Evolutionary conservation across 35 echinoderm and acorn worm species (phyloP), one percentile per base, ranked within the genome.

Genomic region (Strongylocentrotus purpuratus): DNA sequence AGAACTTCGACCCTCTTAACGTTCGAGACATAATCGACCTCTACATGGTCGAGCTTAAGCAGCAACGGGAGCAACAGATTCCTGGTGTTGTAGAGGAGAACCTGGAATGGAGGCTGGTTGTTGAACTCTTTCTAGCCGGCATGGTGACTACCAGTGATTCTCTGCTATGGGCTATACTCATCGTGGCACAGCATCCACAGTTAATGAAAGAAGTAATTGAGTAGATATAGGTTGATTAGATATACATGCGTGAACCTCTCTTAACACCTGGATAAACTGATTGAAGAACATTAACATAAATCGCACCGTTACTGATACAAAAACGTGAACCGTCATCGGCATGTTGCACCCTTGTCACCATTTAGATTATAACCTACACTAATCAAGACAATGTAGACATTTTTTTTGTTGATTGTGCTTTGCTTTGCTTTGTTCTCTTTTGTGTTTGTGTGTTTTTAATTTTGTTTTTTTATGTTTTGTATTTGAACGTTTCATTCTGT

Each of bases 21-120:
- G 31, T 96, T 25, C 31, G 45, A 22, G 95, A 96, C 33, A 86
- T 94, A 4, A 96, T 96, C 47, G 95, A 96, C 47, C 91, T 96
- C 18, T 96, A 86, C 91, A 65, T 96, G 20, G 25, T 20, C 8
- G 95, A 96, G 45, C 25, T 94, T 20, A 33, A 88, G 17, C 41
- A 94, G 32, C 87, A 88, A 46, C 87, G 45, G 33, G 17, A 33
- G 33, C 45, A 46, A 14, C 5, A 25, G 5, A 28, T 41, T 25
- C 3, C 32, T 5, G 1, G 13, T 22, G 87, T 9, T 33, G 32
- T 88, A 3, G 87, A 88, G 13, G 87, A 88, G 13, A 46, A 88
- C 33, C 8, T 35, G 87, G 65, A 78, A n/a, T 78, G 65, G 65
- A 78, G 65, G 65, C 25, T 78, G 25, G n/a, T 70, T 2, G 3